A percentile compares a stretch with the other conserved stretches of the same genome.
These are phyloP conservation scores for Eutrigla gurnardus DNA, from an alignment of 2,797 vertebrate genomes.

Conservation along the genomic window DNA sequence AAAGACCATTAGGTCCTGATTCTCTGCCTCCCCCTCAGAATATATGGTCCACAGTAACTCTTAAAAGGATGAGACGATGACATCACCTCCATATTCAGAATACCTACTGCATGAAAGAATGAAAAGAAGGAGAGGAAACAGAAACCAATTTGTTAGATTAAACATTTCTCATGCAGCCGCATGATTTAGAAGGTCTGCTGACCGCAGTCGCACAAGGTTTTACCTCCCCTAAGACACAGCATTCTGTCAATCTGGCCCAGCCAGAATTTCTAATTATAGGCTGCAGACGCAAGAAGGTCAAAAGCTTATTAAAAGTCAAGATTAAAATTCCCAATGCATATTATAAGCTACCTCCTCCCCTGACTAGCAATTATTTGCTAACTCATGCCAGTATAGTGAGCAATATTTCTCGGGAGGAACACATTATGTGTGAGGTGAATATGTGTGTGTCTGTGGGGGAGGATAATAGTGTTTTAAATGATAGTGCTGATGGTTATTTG, in stretches of 20 bases:
- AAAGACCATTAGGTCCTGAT: conserved; percentile 73
- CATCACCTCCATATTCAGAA: conserved; percentile 81
- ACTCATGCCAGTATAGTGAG: conserved; percentile 74
- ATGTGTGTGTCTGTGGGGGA: conserved; percentile 14
- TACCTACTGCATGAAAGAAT: conserved; percentile 74
- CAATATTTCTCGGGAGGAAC: conserved; percentile 65
- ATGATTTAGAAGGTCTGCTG: conserved; percentile 86
- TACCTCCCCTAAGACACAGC: conserved; percentile 83
- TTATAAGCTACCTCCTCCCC: conserved; percentile 76
- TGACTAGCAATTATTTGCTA: conserved; percentile 81
- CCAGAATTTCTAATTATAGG: conserved; percentile 89
- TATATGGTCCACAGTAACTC: conserved; percentile 77
- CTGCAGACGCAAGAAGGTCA: conserved; percentile 87
- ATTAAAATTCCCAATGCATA: conserved; percentile 83
- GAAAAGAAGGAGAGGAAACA: conserved; percentile 75
- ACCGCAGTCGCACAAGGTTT: conserved; percentile 79
- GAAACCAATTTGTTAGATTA: conserved; percentile 88
- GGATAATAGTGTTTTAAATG: conserved; percentile 34
- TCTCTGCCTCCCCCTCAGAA: conserved; percentile 72
- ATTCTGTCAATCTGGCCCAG: conserved; percentile 85
- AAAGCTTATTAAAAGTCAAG: conserved; percentile 88
- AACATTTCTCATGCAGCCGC: conserved; percentile 80
- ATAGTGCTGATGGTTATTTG: conserved; percentile 42
- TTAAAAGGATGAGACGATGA: conserved; percentile 84
- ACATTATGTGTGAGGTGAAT: conserved; percentile 43